Conservation (phyloP, 1,140 invertebrate species). For the Chironomus striatipennis region DNA sequence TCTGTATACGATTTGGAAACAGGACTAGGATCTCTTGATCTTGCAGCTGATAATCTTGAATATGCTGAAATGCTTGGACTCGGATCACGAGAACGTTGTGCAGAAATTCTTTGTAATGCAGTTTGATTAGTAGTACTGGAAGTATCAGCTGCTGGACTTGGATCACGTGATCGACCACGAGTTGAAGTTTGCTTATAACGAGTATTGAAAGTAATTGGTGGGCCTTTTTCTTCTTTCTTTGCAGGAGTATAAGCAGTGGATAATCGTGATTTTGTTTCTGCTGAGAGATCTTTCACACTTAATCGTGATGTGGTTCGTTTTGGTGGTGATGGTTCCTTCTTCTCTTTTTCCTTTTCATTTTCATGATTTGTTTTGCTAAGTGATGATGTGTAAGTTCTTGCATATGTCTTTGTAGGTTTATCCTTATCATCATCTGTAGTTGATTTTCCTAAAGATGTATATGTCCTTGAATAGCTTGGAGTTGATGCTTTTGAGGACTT, state of each 20-base stretch:
- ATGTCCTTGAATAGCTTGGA: not conserved
- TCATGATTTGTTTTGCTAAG: not conserved
- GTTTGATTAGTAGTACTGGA: conserved; percentile 35
- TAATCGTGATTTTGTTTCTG: conserved; percentile 3
- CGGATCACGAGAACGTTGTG: conserved; percentile 34
- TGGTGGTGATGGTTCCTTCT: conserved; percentile 3
- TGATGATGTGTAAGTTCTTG: not conserved
- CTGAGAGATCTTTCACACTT: not conserved
- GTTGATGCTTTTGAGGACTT: not conserved
- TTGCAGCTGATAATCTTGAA: not conserved
- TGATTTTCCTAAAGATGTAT: not conserved
- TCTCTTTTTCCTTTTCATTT: not conserved
- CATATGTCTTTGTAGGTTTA: not conserved
- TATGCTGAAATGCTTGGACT: conserved; percentile 26
- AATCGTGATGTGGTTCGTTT: not conserved
- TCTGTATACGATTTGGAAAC: conserved; percentile 7
- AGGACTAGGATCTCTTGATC: conserved; percentile 18
- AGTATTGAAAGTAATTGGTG: conserved; percentile 18
- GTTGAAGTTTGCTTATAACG: conserved; percentile 25
- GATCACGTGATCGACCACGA: conserved; percentile 32
- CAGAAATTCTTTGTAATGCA: conserved; percentile 30
- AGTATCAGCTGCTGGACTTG: conserved; percentile 37
- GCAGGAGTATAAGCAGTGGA: not conserved
- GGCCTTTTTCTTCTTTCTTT: conserved; percentile 8
- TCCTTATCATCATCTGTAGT: not conserved